Percentiles rank a stretch among this genome's conserved stretches.
These are phyloP conservation scores for Steinernema hermaphroditum DNA, from an alignment of 2,888 invertebrate genomes.

Conservation along the genomic window DNA sequence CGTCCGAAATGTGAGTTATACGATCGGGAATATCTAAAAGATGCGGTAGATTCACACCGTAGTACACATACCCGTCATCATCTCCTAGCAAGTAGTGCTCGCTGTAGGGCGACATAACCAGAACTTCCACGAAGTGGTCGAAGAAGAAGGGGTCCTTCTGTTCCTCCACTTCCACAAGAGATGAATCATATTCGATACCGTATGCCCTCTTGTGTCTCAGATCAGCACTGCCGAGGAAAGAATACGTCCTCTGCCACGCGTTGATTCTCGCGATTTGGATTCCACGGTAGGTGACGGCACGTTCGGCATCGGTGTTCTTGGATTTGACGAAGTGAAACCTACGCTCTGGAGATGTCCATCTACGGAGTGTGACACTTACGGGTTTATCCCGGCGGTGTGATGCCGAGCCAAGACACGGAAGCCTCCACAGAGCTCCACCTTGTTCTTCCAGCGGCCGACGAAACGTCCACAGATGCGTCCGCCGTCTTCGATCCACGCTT, in stretches of 20 bases:
- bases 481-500: neutral
- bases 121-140: neutral
- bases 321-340: neutral
- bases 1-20: no score
- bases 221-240: neutral
- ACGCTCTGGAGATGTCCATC: neutral
- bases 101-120: neutral
- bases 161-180: neutral
- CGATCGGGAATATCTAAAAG: no score
- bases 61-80: no score
- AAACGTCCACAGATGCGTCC: neutral
- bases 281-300: neutral
- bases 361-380: neutral
- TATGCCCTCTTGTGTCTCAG: neutral
- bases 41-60: no score
- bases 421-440: conserved; percentile 4
- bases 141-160: neutral
- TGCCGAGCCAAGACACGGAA: neutral
- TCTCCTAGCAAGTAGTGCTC: no score
- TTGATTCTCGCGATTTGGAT: neutral
- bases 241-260: neutral
- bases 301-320: neutral
- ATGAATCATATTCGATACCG: conserved; percentile 9
- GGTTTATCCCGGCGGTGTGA: neutral
- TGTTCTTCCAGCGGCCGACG: conserved; percentile 6